A percentile compares a stretch with the other conserved stretches of the same genome.
Evolutionary conservation across 2,113 vertebrate species (phyloP).

Genomic region (Penelope pileata): DNA sequence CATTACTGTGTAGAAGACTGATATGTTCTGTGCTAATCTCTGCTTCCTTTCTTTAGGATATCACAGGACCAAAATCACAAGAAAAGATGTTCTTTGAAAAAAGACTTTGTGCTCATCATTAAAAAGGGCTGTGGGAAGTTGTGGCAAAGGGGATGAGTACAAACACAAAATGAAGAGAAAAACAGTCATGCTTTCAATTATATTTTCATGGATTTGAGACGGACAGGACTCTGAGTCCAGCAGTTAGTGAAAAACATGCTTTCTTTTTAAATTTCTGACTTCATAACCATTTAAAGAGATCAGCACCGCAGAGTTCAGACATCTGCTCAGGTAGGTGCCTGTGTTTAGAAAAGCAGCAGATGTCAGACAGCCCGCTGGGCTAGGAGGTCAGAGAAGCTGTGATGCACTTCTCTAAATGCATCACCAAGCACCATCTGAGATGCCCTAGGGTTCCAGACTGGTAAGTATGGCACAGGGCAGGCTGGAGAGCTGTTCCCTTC

Average conservation of each 20-base stretch:
- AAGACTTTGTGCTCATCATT: background rate
- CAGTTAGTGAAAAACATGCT: background rate
- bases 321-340: background rate
- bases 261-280: background rate
- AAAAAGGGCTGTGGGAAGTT: background rate
- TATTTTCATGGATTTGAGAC: background rate
- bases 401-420: background rate
- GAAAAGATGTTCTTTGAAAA: background rate
- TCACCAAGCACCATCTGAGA: background rate
- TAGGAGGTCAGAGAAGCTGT: background rate
- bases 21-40: background rate
- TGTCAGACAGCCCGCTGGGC: background rate
- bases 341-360: background rate
- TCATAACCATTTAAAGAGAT: background rate
- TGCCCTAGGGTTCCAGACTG: background rate
- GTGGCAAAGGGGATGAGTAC: background rate
- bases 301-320: background rate
- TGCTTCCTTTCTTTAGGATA: background rate
- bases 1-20: background rate
- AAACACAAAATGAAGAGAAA: background rate
- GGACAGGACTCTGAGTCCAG: background rate
- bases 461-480: background rate
- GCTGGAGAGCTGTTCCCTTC: background rate
- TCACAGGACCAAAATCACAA: background rate
- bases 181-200: conserved; percentile 16